Conservation (phyloP, 1,140 invertebrate species). For the Mya arenaria region DNA sequence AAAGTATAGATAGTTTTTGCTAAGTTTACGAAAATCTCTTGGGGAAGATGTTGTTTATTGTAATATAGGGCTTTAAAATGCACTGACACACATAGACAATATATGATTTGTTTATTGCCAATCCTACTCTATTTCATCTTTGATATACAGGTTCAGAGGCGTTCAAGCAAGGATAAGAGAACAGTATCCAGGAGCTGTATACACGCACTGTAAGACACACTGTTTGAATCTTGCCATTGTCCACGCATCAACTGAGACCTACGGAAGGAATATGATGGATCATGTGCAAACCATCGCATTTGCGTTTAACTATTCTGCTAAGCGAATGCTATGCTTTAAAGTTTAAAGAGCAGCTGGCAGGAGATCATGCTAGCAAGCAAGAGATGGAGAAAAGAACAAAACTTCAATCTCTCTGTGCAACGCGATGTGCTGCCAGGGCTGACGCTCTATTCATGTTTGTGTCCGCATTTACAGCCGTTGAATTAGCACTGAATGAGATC, state of each 20-base stretch:
- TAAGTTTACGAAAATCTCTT: too few species aligned
- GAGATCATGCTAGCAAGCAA: background rate
- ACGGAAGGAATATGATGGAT: background rate
- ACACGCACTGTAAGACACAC: background rate
- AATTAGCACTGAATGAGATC: too few species aligned
- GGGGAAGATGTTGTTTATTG: too few species aligned
- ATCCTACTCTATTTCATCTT: too few species aligned
- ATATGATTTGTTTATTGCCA: too few species aligned
- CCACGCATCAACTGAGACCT: background rate
- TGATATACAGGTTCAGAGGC: too few species aligned
- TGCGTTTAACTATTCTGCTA: constrained; percentile 35
- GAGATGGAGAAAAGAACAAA: background rate
- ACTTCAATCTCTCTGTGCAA: background rate
- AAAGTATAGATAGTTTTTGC: too few species aligned
- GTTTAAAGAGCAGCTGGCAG: constrained; percentile 5
- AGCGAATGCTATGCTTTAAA: constrained; percentile 27
- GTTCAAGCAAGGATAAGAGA: too few species aligned
- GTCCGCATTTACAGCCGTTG: too few species aligned
- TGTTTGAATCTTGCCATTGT: constrained; percentile 1
- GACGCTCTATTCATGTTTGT: background rate
- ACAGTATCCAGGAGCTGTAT: too few species aligned
- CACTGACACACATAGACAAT: too few species aligned
- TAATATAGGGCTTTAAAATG: too few species aligned
- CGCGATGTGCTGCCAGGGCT: background rate
- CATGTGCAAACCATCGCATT: background rate